A percentile compares a stretch with the other conserved stretches of the same genome.
These are phyloP conservation scores for Thamnaconus septentrionalis DNA, from an alignment of 2,113 vertebrate species.

Conservation along the genomic window DNA sequence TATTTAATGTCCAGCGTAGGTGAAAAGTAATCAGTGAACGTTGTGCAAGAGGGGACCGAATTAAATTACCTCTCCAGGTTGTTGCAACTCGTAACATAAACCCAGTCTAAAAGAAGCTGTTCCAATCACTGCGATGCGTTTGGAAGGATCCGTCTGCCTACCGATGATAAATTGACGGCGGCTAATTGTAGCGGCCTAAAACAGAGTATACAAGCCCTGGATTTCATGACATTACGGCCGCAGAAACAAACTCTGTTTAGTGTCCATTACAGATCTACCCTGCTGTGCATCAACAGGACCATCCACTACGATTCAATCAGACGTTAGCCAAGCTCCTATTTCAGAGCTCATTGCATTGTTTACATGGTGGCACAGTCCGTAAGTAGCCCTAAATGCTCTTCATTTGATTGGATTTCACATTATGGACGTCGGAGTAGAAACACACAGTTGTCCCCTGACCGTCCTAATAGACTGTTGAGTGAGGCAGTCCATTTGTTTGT, in stretches of 20 bases:
- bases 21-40: too few relatives aligned
- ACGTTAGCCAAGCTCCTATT: constrained; percentile 73
- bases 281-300: constrained; percentile 69
- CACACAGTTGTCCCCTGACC: constrained; percentile 74
- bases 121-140: constrained; percentile 2
- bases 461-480: constrained; percentile 75
- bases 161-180: constrained; percentile 45
- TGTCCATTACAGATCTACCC: constrained; percentile 69
- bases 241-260: constrained; percentile 66
- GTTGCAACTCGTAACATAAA: neutral
- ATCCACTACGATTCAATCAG: constrained; percentile 76
- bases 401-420: constrained; percentile 81
- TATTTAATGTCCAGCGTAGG: too few relatives aligned
- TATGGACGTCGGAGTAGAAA: constrained; percentile 76
- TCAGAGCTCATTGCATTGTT: constrained; percentile 74
- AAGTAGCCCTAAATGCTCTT: constrained; percentile 81
- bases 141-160: constrained; percentile 15
- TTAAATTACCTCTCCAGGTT: neutral
- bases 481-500: constrained; percentile 72
- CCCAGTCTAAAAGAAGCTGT: constrained; percentile 5
- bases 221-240: constrained; percentile 65
- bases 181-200: constrained; percentile 51
- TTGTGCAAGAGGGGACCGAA: too few relatives aligned
- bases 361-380: constrained; percentile 74
- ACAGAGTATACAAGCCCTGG: constrained; percentile 54